Percentiles rank a stretch among this genome's conserved stretches.
phyloP scores from a whole-genome alignment of 2,888 invertebrate genomes.

The Melieria omissa region DNA sequence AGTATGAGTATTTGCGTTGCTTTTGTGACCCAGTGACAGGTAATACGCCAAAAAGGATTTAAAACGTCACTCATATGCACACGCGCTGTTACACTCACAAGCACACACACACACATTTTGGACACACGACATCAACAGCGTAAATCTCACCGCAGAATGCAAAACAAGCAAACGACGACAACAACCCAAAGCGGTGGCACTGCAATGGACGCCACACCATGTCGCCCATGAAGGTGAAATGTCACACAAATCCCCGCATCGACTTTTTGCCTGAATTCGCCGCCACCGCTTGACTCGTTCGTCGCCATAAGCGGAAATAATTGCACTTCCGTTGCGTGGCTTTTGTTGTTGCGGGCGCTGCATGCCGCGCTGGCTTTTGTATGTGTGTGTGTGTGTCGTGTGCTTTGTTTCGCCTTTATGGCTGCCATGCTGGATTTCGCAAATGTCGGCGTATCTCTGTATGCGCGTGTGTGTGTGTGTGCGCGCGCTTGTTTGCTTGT shows the following conservation, averaged over 20 bases:
- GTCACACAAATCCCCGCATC: slow-evolving; percentile 29
- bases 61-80: slow-evolving; percentile 44
- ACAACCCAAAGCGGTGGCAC: slow-evolving; percentile 12
- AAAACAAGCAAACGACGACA: slow-evolving; percentile 15
- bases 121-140: not conserved
- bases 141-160: slow-evolving; percentile 30
- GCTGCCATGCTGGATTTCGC: too few relatives aligned
- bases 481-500: slow-evolving; percentile 14
- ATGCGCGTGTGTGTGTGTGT: not conserved
- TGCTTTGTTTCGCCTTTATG: not conserved
- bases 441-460: not conserved
- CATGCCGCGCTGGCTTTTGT: not conserved
- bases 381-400: not conserved
- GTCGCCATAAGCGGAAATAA: slow-evolving; percentile 30
- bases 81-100: slow-evolving; percentile 18
- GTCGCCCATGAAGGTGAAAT: slow-evolving; percentile 5
- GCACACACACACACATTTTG: not conserved
- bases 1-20: slow-evolving; percentile 26
- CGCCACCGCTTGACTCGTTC: slow-evolving; percentile 9
- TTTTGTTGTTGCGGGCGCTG: slow-evolving; percentile 15
- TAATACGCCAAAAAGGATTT: slow-evolving; percentile 41
- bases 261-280: too few relatives aligned
- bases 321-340: slow-evolving; percentile 32
- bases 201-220: not conserved
- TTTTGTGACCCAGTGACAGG: slow-evolving; percentile 38